These are phyloP conservation scores for Hydrocynus forskahlii DNA, from an alignment of 2,797 vertebrate genomes.

Conservation along the genomic window DNA sequence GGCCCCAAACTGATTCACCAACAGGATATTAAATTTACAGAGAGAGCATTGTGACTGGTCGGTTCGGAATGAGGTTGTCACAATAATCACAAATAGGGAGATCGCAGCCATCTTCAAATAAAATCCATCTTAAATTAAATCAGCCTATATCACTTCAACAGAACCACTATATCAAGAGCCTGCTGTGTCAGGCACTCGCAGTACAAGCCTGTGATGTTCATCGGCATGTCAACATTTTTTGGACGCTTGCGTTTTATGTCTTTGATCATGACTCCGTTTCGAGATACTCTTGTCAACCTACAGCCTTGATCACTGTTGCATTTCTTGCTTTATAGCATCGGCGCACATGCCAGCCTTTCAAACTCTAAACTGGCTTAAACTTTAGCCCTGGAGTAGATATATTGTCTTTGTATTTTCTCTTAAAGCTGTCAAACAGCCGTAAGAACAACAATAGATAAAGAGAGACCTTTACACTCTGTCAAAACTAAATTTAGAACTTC, in stretches of 20 bases:
- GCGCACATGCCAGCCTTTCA: conserved; percentile 12
- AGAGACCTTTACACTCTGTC: conserved; percentile 38
- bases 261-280: conserved; percentile 32
- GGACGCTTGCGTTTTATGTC: conserved; percentile 12
- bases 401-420: conserved; percentile 45
- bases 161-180: conserved; percentile 23
- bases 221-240: conserved; percentile 28
- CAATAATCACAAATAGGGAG: conserved; percentile 4
- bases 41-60: conserved; percentile 8
- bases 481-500: conserved; percentile 46
- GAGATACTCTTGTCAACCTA: conserved; percentile 29
- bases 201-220: conserved; percentile 43
- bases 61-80: neutral
- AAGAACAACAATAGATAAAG: conserved; percentile 40
- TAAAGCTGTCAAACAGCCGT: conserved; percentile 40
- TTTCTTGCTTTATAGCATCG: conserved; percentile 17
- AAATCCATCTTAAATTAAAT: conserved; percentile 10
- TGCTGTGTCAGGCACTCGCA: conserved; percentile 17
- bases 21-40: conserved; percentile 29
- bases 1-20: conserved; percentile 38
- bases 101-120: neutral
- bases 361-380: conserved; percentile 12
- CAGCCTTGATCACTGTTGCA: conserved; percentile 17
- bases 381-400: conserved; percentile 28
- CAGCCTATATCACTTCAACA: conserved; percentile 32